Evolutionary conservation across 2,797 vertebrate species (phyloP).

Genomic region (Acropternis orthonyx): DNA sequence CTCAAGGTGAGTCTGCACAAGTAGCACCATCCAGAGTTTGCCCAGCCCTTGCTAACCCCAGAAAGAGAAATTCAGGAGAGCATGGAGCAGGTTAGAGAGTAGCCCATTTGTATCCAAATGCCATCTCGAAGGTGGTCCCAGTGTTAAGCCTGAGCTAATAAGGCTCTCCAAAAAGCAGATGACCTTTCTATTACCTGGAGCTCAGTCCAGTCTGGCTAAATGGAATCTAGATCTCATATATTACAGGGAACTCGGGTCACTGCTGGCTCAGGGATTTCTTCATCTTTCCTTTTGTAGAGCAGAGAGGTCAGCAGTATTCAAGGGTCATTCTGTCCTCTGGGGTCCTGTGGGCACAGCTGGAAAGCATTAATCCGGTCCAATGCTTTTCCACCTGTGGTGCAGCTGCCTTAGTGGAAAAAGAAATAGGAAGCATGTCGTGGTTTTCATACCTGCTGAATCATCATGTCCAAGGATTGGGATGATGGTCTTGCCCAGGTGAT

Average conservation of each 20-base stretch:
- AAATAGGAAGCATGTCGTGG: neutral
- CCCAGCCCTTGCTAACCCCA: neutral
- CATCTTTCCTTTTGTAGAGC: neutral
- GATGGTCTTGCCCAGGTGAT: neutral
- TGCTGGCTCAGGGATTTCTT: neutral
- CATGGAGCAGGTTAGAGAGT: neutral
- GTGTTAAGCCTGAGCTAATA: neutral
- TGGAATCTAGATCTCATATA: neutral
- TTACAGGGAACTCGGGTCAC: neutral
- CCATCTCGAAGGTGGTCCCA: neutral
- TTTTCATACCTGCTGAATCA: neutral
- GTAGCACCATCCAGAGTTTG: neutral
- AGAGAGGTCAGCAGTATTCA: neutral
- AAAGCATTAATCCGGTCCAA: neutral
- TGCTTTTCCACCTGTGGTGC: neutral
- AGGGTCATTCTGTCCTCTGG: neutral
- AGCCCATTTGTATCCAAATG: neutral
- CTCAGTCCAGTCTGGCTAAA: neutral
- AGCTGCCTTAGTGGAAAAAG: neutral
- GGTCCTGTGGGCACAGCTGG: neutral
- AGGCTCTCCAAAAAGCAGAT: neutral
- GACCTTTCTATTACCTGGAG: neutral
- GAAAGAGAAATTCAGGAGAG: neutral
- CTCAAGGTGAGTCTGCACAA: neutral
- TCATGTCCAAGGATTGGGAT: neutral